phyloP scores from a whole-genome alignment of 1,140 invertebrate species.

The Hypothenemus hampei region DNA sequence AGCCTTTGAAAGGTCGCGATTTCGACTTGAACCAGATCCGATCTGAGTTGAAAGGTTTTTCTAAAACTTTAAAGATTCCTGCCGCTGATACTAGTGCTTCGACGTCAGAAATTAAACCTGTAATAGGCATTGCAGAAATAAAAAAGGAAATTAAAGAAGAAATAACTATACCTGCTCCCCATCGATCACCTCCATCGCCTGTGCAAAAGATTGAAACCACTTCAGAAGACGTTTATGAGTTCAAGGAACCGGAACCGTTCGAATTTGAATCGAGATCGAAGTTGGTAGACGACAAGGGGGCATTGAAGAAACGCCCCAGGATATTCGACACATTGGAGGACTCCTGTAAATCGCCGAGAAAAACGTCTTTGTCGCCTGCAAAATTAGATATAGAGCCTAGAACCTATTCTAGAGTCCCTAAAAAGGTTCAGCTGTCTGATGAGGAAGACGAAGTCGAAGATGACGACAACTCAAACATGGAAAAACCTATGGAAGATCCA shows the following conservation, averaged over 20 bases:
- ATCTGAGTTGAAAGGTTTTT: constrained; percentile 75
- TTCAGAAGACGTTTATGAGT: constrained; percentile 77
- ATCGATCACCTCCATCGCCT: background rate
- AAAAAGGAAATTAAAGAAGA: constrained; percentile 18
- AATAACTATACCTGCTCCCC: background rate
- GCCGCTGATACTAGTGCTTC: constrained; percentile 43
- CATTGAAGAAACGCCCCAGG: constrained; percentile 52
- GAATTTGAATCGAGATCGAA: constrained; percentile 65
- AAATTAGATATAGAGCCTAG: constrained; percentile 16
- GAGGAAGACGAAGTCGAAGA: constrained; percentile 25
- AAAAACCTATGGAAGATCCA: constrained; percentile 39
- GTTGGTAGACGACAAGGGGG: constrained; percentile 49
- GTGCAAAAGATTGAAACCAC: too few species aligned
- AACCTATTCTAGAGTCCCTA: constrained; percentile 29
- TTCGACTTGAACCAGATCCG: constrained; percentile 80
- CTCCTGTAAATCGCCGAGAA: constrained; percentile 41
- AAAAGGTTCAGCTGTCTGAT: constrained; percentile 31
- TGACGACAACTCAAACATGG: background rate
- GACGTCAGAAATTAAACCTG: constrained; percentile 43
- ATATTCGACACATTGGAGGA: constrained; percentile 53
- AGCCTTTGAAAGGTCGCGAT: constrained; percentile 62
- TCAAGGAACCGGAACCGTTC: constrained; percentile 83
- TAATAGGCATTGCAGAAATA: constrained; percentile 31
- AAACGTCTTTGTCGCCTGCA: background rate
- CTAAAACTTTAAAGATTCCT: constrained; percentile 54